Evolutionary conservation across 2,113 vertebrate genomes (phyloP).

Genomic region (Proterorhinus semilunaris): DNA sequence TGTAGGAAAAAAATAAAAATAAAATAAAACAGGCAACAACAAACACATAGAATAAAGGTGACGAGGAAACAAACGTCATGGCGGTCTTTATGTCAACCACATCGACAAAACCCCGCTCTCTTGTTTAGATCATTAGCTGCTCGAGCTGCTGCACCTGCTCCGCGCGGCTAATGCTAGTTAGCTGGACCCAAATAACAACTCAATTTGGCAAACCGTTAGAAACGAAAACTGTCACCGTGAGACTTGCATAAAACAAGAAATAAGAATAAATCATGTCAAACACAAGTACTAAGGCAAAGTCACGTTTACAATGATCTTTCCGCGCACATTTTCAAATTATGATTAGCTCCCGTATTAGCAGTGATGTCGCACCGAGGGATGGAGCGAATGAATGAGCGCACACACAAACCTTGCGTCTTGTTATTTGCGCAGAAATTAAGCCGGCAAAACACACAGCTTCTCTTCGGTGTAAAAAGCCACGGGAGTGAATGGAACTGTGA

Average conservation of each 20-base stretch:
- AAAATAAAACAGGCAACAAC: not conserved
- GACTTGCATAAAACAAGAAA: not conserved
- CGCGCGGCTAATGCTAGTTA: conserved; percentile 34
- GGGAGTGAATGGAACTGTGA: too few species aligned
- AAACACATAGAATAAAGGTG: too few species aligned
- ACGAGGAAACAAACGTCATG: conserved; percentile 26
- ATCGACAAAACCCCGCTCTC: conserved; percentile 29
- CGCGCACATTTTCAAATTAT: not conserved
- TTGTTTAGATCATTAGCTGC: conserved; percentile 13
- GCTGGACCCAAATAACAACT: conserved; percentile 18
- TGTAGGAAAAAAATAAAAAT: not conserved
- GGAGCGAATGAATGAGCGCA: conserved; percentile 49
- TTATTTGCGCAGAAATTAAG: conserved; percentile 1
- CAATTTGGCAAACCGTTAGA: conserved; percentile 21
- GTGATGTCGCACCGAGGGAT: conserved; percentile 39
- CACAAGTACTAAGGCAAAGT: accelerated
- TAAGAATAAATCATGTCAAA: not conserved
- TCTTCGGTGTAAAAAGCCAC: not conserved
- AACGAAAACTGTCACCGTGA: not conserved
- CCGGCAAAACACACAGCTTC: not conserved
- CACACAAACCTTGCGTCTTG: conserved; percentile 56
- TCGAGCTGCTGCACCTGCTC: conserved; percentile 50
- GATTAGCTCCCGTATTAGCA: conserved; percentile 45
- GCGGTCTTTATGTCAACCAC: conserved; percentile 52
- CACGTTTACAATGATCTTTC: not conserved